Evolutionary conservation across 2,888 invertebrate genomes (phyloP).

Genomic region (Drepanosiphum platanoidis): DNA sequence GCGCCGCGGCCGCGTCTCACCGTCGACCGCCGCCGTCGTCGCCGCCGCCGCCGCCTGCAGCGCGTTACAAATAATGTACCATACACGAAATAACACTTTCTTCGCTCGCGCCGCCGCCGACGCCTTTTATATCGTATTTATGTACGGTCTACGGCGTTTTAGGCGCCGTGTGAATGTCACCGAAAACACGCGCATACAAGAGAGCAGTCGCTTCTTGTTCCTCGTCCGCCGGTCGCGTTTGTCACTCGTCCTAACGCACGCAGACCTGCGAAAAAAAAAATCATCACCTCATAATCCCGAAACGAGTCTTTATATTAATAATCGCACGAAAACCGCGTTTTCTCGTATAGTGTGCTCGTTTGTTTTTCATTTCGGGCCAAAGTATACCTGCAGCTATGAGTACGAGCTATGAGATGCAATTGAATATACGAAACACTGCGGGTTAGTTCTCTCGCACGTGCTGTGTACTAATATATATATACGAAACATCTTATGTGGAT

Average conservation of each 20-base stretch:
- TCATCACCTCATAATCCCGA: neutral
- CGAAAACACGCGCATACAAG: neutral
- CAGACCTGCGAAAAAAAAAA: neutral
- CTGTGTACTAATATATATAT: too few relatives aligned
- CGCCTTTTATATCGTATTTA: slow-evolving; percentile 13
- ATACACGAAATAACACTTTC: slow-evolving; percentile 54
- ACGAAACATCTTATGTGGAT: too few relatives aligned
- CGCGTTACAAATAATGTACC: too few relatives aligned
- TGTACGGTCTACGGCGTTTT: slow-evolving; percentile 26
- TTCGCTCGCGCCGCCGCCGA: slow-evolving; percentile 15
- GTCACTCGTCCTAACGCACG: neutral
- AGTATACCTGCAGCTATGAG: too few relatives aligned
- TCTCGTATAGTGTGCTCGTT: neutral
- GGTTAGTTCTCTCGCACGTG: too few relatives aligned
- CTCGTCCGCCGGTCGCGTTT: neutral
- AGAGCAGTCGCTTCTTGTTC: too few relatives aligned
- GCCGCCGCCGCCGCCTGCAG: slow-evolving; percentile 8
- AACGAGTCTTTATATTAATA: neutral
- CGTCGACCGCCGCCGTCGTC: neutral
- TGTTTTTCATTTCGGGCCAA: neutral
- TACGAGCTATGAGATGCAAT: too few relatives aligned
- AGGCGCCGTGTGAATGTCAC: slow-evolving; percentile 53
- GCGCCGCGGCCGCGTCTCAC: neutral
- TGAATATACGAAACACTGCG: too few relatives aligned
- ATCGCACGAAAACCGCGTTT: neutral